Base-by-base conservation (phyloP, 2,797 vertebrate species). In the Eulemur mongoz region DNA sequence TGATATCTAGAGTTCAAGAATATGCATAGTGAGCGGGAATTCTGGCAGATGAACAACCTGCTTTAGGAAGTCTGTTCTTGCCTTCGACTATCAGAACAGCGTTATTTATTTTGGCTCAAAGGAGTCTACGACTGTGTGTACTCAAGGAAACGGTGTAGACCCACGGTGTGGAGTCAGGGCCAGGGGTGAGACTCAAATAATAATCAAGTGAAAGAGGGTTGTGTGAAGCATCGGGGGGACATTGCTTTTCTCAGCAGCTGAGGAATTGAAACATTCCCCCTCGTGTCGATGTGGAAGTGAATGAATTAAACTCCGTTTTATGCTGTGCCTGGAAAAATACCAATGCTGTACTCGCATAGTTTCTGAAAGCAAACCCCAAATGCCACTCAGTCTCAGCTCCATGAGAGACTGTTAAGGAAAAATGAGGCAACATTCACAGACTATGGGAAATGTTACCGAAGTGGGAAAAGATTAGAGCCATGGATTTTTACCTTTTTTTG, bases 51-150 rank as follows among this genome's bases (percentile, higher is more conserved):
- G 97, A 72, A 86, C 88, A 91, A 23, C 85, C 84, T 22, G 94
- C 95, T 93, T 94, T 92, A 93, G 82, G 92, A 95, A 96, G 59
- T 78, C 89, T 91, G 63, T 93, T 61, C 70, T 86, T 97, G 85
- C 96, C 95, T 93, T 80, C 5, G 43, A 91, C 85, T 78, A 67
- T 96, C 93, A 96, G 27, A 96, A 79, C 79, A 1, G 12, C 23
- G 35, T 72, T 98, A 88, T 96, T 97, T 95, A 89, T 82, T 63
- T 75, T 97, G 97, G 90, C 87, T 82, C 70, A 2, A 5, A 18
- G 83, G 35, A 50, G 12, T 76, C 45, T 43, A 38, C 63, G 54
- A 67, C 65, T 92, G 35, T 89, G 84, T 93, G 78, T 91, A 89
- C 54, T 90, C 85, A 90, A 85, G 94, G 81, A 96, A 94, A 95